Percentiles rank a stretch among this genome's conserved stretches.
Evolutionary conservation across 2,888 invertebrate species (phyloP).

Genomic region (Bombylius major): DNA sequence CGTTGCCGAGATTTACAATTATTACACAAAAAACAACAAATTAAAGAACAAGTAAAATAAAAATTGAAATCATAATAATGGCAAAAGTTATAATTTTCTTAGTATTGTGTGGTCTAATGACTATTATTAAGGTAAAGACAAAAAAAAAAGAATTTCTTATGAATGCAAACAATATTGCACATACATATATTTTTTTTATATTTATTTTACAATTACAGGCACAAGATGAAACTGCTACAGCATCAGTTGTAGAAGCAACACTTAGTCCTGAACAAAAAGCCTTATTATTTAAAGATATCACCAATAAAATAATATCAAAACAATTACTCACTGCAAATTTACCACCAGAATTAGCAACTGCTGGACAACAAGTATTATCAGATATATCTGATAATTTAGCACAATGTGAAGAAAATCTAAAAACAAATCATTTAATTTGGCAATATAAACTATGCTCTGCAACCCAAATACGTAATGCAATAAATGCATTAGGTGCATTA

Average conservation of each 20-base stretch:
- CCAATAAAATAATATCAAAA: not conserved
- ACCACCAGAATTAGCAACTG: not conserved
- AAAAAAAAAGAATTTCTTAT: not conserved
- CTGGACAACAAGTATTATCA: constrained; percentile 1
- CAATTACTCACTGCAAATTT: not conserved
- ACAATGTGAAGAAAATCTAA: not conserved
- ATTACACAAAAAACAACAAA: no score
- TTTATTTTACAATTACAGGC: not conserved
- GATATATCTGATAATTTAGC: constrained; percentile 2
- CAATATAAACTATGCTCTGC: constrained; percentile 5
- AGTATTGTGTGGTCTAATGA: not conserved
- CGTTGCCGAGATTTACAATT: no score
- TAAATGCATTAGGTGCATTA: not conserved
- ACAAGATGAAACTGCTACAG: not conserved
- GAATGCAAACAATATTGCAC: not conserved
- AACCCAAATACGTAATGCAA: constrained; percentile 2
- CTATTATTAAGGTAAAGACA: constrained; percentile 1
- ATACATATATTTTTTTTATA: not conserved
- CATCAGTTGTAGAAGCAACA: not conserved
- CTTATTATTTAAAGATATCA: not conserved
- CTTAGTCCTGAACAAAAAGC: not conserved
- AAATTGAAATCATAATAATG: not conserved
- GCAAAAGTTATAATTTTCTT: constrained; percentile 1
- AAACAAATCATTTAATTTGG: constrained; percentile 1
- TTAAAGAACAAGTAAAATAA: not conserved